Evolutionary conservation across 2,113 vertebrate species (phyloP).

Genomic region (Eurypyga helias): DNA sequence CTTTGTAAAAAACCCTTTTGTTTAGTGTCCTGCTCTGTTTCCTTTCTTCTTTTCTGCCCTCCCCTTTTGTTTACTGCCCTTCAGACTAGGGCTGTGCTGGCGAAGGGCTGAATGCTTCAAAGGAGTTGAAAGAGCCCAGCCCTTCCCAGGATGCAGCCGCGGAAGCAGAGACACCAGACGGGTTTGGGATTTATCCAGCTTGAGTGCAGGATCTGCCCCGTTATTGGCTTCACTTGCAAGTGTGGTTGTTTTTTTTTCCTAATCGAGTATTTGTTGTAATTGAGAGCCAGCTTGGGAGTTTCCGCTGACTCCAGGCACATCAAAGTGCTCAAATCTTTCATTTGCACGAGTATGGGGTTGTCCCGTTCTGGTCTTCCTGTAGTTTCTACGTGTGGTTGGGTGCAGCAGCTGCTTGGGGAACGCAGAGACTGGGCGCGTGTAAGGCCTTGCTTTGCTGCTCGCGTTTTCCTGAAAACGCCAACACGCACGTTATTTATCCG

Average conservation of each 20-base stretch:
- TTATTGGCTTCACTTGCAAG: not conserved
- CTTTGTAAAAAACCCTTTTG: not conserved
- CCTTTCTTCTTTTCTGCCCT: no score
- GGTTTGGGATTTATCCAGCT: not conserved
- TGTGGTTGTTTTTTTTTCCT: not conserved
- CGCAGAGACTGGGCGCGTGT: not conserved
- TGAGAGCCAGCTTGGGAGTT: not conserved
- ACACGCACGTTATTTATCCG: not conserved
- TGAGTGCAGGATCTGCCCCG: not conserved
- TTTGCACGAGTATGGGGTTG: not conserved
- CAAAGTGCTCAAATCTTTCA: not conserved
- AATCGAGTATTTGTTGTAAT: not conserved
- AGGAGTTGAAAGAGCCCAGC: not conserved
- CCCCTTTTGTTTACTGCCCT: not conserved
- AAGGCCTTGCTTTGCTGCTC: not conserved
- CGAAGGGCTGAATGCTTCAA: not conserved
- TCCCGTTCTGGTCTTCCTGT: not conserved
- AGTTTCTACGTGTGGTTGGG: not conserved
- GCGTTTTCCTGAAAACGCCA: not conserved
- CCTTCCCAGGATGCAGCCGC: not conserved
- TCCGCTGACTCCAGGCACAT: not conserved
- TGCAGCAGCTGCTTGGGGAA: not conserved
- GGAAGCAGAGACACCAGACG: not conserved
- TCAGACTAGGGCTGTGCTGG: not conserved
- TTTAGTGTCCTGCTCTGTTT: no score